phyloP scores from a whole-genome alignment of 2,888 invertebrate genomes.

The Apantesis nais region DNA sequence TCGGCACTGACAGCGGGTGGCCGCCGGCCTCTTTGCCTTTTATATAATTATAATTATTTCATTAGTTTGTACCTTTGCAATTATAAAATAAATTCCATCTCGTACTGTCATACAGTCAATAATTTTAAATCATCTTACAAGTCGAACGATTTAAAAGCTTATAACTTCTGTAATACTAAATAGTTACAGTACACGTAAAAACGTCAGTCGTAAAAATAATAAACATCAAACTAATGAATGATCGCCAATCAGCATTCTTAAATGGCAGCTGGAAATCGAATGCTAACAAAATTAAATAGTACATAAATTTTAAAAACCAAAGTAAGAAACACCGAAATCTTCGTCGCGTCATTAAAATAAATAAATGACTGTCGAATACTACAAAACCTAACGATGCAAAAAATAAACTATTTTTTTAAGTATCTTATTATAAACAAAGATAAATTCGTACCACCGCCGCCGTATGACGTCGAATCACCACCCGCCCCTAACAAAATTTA shows the following conservation, averaged over 20 bases:
- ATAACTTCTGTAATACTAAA: conserved; percentile 12
- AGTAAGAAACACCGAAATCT: conserved; percentile 49
- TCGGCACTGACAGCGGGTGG: conserved; percentile 77
- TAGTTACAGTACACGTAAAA: conserved; percentile 5
- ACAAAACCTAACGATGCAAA: conserved; percentile 65
- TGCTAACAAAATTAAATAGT: conserved; percentile 31
- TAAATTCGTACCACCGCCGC: conserved; percentile 71
- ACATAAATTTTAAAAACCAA: conserved; percentile 32
- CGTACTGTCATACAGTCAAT: conserved; percentile 57
- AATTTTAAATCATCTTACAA: conserved; percentile 40
- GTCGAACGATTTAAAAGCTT: conserved; percentile 22
- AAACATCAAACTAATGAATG: conserved; percentile 30
- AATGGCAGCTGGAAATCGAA: conserved; percentile 28
- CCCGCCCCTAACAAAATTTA: conserved; percentile 73
- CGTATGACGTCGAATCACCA: conserved; percentile 76
- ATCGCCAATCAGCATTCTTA: conserved; percentile 28
- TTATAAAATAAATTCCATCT: conserved; percentile 74
- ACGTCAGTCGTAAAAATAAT: conserved; percentile 22
- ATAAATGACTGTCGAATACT: conserved; percentile 52
- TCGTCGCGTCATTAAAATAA: conserved; percentile 54
- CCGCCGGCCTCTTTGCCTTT: conserved; percentile 75
- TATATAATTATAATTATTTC: conserved; percentile 84
- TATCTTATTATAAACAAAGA: conserved; percentile 74
- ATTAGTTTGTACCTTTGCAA: conserved; percentile 80
- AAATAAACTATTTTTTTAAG: conserved; percentile 65